Percentiles rank a stretch among this genome's conserved stretches.
Conservation (phyloP, 35 echinoderm and acorn worm species). For the Ptychodera flava region DNA sequence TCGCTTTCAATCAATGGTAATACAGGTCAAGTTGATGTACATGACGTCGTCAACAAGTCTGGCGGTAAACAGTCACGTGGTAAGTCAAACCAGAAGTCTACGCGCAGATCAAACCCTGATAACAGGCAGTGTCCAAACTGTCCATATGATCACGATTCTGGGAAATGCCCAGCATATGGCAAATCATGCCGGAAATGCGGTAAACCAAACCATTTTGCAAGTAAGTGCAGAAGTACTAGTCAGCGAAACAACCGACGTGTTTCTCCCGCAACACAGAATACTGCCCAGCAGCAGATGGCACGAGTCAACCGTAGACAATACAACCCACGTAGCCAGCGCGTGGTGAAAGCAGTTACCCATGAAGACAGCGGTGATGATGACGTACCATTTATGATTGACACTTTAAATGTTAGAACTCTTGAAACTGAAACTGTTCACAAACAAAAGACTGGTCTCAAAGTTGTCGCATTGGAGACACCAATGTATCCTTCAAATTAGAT, state of each 20-base stretch:
- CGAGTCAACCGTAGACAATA: too few relatives aligned
- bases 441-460: constrained; percentile 24
- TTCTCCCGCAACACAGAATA: too few relatives aligned
- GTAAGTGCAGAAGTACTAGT: constrained; percentile 46
- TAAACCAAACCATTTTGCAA: constrained; percentile 57
- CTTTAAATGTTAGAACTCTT: constrained; percentile 13
- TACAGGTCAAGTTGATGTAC: background rate
- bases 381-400: constrained; percentile 4
- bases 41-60: too few relatives aligned
- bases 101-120: too few relatives aligned
- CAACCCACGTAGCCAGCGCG: background rate
- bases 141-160: constrained; percentile 12
- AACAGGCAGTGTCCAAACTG: constrained; percentile 11
- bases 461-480: constrained; percentile 12
- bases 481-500: constrained; percentile 12
- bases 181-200: constrained; percentile 36
- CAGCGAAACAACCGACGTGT: too few relatives aligned
- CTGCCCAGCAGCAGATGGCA: too few relatives aligned
- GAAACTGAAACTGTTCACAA: constrained; percentile 1
- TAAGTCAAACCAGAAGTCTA: too few relatives aligned
- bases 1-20: background rate
- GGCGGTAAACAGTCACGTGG: too few relatives aligned
- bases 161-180: constrained; percentile 51
- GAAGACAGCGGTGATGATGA: background rate
- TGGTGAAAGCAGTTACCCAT: background rate